A percentile compares a stretch with the other conserved stretches of the same genome.
Evolutionary conservation across 2,888 invertebrate species (phyloP).

Genomic region (Polydrusus tereticollis): DNA sequence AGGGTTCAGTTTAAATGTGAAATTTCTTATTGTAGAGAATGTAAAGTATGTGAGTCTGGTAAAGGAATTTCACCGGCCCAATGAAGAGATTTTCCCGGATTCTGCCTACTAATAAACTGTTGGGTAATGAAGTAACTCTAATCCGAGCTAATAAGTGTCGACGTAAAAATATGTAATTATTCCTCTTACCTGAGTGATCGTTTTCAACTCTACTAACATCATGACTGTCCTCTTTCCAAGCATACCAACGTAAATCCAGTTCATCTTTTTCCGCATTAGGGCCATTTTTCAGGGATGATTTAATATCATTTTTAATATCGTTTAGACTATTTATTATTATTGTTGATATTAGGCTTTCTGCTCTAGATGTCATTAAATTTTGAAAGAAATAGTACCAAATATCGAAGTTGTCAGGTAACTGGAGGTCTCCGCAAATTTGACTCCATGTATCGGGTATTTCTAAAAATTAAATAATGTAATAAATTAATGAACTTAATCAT

Average conservation of each 20-base stretch:
- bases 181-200: constrained; percentile 59
- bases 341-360: constrained; percentile 73
- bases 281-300: constrained; percentile 56
- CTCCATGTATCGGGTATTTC: constrained; percentile 76
- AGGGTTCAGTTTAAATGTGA: too few relatives aligned
- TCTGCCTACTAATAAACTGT: too few relatives aligned
- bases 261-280: constrained; percentile 51
- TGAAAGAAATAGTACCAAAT: constrained; percentile 83
- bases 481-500: too few relatives aligned
- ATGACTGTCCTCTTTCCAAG: constrained; percentile 78
- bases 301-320: constrained; percentile 66
- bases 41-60: too few relatives aligned
- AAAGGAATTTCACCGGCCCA: too few relatives aligned
- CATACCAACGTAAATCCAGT: constrained; percentile 76
- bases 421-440: constrained; percentile 72
- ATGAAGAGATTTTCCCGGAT: too few relatives aligned
- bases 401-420: constrained; percentile 71
- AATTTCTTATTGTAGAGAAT: too few relatives aligned
- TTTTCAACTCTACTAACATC: constrained; percentile 68
- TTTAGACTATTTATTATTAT: constrained; percentile 58
- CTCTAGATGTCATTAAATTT: constrained; percentile 78
- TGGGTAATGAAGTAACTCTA: too few relatives aligned
- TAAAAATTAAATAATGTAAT: constrained; percentile 54
- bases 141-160: too few relatives aligned
- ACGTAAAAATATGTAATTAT: too few relatives aligned